Evolutionary conservation across 2,797 vertebrate species (phyloP).

Genomic region (Amphiprion clarkii): DNA sequence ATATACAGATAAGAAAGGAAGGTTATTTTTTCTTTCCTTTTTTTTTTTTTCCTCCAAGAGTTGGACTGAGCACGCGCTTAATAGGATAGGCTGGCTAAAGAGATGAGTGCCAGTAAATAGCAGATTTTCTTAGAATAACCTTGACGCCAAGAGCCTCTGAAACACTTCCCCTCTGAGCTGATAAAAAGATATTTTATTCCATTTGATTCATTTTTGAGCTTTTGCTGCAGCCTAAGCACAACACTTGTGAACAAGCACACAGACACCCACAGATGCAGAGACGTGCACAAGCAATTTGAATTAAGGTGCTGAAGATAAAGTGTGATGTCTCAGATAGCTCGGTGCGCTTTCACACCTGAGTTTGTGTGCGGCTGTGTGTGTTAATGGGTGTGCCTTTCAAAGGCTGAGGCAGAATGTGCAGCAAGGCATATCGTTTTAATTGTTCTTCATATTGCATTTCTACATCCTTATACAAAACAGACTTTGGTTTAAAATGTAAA

Average conservation of each 20-base stretch:
- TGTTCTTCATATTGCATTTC: neutral
- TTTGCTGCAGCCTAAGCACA: conserved; percentile 40
- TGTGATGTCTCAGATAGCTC: conserved; percentile 62
- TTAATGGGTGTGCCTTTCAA: conserved; percentile 42
- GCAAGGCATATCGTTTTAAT: conserved; percentile 10
- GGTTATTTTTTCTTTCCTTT: neutral
- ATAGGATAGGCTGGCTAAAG: conserved; percentile 38
- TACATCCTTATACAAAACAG: conserved; percentile 1
- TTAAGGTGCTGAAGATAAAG: conserved; percentile 58
- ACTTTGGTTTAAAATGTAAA: neutral
- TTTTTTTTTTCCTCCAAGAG: neutral
- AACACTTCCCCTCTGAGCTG: conserved; percentile 58
- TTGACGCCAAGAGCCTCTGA: conserved; percentile 59
- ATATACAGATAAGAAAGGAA: conserved; percentile 11
- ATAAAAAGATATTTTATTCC: conserved; percentile 63
- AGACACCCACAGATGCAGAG: conserved; percentile 57
- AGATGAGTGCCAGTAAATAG: conserved; percentile 52
- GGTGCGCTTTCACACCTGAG: conserved; percentile 56
- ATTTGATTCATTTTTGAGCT: conserved; percentile 55
- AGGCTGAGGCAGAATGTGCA: conserved; percentile 18
- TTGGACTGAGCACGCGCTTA: conserved; percentile 21
- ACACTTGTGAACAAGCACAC: conserved; percentile 72
- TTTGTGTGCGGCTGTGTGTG: conserved; percentile 21
- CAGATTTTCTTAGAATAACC: conserved; percentile 69
- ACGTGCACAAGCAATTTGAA: conserved; percentile 53